Evolutionary conservation across 2,888 invertebrate species (phyloP).

Genomic region (Carcina quercana): DNA sequence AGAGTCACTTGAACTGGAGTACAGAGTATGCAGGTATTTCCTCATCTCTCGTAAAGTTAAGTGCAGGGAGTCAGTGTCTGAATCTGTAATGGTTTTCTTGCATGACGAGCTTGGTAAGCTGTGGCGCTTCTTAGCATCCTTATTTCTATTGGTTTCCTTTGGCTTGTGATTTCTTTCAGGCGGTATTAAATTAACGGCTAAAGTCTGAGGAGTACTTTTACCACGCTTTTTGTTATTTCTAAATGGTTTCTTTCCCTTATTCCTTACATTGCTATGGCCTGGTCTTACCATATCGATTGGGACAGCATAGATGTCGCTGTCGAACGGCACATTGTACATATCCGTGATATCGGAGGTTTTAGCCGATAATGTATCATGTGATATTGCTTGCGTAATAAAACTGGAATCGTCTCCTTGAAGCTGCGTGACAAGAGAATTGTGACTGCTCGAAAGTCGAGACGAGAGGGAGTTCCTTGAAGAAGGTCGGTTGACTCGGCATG

Average conservation of each 20-base stretch:
- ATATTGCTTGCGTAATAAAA: slow-evolving; percentile 92
- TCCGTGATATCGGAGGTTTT: slow-evolving; percentile 86
- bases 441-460: slow-evolving; percentile 87
- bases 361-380: slow-evolving; percentile 83
- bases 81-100: slow-evolving; percentile 67
- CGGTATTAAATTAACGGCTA: slow-evolving; percentile 27
- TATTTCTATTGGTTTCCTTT: slow-evolving; percentile 42
- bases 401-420: slow-evolving; percentile 88
- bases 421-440: slow-evolving; percentile 85
- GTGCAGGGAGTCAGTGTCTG: slow-evolving; percentile 81
- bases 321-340: slow-evolving; percentile 91
- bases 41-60: slow-evolving; percentile 90
- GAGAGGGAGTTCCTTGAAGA: slow-evolving; percentile 85
- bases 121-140: slow-evolving; percentile 75
- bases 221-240: slow-evolving; percentile 53
- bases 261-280: slow-evolving; percentile 46
- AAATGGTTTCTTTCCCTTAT: slow-evolving; percentile 52
- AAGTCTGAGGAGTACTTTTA: slow-evolving; percentile 43
- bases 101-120: slow-evolving; percentile 80
- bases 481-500: slow-evolving; percentile 76
- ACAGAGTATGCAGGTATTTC: slow-evolving; percentile 87
- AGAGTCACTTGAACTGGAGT: slow-evolving; percentile 84
- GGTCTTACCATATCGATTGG: slow-evolving; percentile 87
- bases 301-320: slow-evolving; percentile 90
- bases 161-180: slow-evolving; percentile 36